These are phyloP conservation scores for Lepus townsendii DNA, from an alignment of 2,797 vertebrate species.

Conservation along the genomic window DNA sequence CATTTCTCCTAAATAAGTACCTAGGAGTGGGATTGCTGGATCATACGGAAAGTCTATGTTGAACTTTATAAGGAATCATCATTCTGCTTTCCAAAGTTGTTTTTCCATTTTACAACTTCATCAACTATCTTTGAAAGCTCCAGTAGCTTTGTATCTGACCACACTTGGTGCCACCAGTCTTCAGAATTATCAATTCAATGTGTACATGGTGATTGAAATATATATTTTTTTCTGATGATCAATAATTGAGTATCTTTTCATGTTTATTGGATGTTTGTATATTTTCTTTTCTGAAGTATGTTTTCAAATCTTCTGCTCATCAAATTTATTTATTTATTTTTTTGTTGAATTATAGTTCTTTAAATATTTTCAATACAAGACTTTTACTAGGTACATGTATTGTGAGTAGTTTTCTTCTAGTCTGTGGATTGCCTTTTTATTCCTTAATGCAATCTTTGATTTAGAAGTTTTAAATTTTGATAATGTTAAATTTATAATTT, in stretches of 20 bases:
- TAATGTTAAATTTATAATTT: too few species aligned
- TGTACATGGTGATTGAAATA: not conserved
- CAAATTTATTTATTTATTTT: not conserved
- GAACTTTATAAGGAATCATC: not conserved
- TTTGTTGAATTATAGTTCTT: not conserved
- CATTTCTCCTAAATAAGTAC: not conserved
- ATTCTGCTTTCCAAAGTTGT: not conserved
- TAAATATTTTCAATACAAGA: not conserved
- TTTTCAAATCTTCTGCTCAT: conserved; percentile 6
- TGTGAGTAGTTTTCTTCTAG: conserved; percentile 20
- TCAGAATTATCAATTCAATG: not conserved
- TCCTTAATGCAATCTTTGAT: not conserved
- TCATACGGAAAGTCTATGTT: not conserved
- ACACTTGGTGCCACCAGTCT: not conserved
- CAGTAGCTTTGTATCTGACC: not conserved
- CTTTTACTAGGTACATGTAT: not conserved
- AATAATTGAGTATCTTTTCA: conserved; percentile 17
- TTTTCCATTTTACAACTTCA: not conserved
- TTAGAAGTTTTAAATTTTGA: not conserved
- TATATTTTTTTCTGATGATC: not conserved
- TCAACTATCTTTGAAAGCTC: not conserved
- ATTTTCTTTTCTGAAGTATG: not conserved
- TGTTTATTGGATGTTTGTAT: not conserved
- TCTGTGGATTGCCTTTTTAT: not conserved
- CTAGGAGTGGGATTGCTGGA: not conserved